Evolutionary conservation across 2,888 invertebrate genomes (phyloP), one percentile per base, ranked within the genome.

Genomic region (Crioceris asparagi): DNA sequence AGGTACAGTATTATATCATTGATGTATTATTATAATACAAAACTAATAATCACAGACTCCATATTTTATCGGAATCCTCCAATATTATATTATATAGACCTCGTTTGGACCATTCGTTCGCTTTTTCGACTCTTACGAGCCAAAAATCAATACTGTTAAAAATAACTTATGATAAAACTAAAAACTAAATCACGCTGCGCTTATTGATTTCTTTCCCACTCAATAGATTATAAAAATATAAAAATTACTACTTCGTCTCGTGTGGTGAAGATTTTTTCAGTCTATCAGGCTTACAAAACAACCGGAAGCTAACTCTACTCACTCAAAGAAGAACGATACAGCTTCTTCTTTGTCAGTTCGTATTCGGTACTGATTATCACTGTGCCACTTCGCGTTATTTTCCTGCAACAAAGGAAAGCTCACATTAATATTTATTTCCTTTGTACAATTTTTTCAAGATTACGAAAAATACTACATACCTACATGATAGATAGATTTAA

Each of bases 331-430:
- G 48, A 49, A 57, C 86, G 73, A 73, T 88, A 91, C 52, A 91
- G 70, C 69, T 90, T 90, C 68, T 86, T 86, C 72, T 90, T 91
- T 61, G 81, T 83, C 68, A 91, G 71, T 61, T 79, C 79, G 71
- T 85, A 91, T 61, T 82, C 83, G 55, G 82, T 80, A 69, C 86
- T 84, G 64, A 91, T 84, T 67, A 88, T 79, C 59, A 90, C 81
- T 52, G 86, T 85, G 64, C 83, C 82, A 68, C 85, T 79, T 65
- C 83, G 76, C 51, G 85, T 80, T 55, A 87, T 71, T 65, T 86
- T 87, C 74, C 86, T 86, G 71, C 43, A 60, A 51, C 46, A 39
- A 49, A 32, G 34, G 38, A 38, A 45, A 35, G 27, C 23, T 17
- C 25, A 36, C 15, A 15, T 29, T 5, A 29, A 15, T 29, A 29